A percentile compares a stretch with the other conserved stretches of the same genome.
These are phyloP conservation scores for Crax fasciolata DNA, from an alignment of 2,797 vertebrate genomes.

Conservation along the genomic window DNA sequence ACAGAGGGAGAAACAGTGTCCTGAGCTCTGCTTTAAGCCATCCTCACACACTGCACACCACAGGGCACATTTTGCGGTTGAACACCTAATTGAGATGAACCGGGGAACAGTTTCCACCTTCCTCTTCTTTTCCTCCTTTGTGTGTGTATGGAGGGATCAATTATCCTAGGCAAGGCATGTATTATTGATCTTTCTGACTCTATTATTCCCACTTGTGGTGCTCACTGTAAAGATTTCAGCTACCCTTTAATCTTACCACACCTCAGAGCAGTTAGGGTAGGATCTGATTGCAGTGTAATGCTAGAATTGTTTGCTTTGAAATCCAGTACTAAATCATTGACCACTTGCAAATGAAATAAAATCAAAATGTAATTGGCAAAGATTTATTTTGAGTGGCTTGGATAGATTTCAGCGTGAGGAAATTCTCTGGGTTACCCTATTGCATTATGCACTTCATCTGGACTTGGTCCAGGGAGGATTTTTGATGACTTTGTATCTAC, in stretches of 20 bases:
- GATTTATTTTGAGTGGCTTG: slow-evolving; percentile 4
- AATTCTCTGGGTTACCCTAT: not conserved
- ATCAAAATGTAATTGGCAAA: not conserved
- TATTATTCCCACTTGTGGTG: not conserved
- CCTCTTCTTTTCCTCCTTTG: not conserved
- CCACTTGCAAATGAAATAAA: not conserved
- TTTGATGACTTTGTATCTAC: slow-evolving; percentile 37
- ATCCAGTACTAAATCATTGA: not conserved
- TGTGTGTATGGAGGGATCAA: not conserved
- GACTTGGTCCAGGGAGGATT: not conserved
- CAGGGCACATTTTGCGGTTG: not conserved
- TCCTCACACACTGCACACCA: not conserved
- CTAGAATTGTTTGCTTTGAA: slow-evolving; percentile 44
- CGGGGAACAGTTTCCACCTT: not conserved
- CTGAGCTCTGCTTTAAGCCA: not conserved
- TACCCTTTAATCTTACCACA: slow-evolving; percentile 40
- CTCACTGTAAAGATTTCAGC: not conserved
- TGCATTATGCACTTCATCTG: not conserved
- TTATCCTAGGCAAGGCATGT: not conserved
- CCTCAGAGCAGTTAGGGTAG: not conserved
- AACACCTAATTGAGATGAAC: not conserved
- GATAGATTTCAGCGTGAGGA: not conserved
- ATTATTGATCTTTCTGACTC: not conserved
- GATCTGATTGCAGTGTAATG: not conserved
- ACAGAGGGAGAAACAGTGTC: not conserved